Conservation (phyloP, 2,113 vertebrate species). For the Sapajus apella region DNA sequence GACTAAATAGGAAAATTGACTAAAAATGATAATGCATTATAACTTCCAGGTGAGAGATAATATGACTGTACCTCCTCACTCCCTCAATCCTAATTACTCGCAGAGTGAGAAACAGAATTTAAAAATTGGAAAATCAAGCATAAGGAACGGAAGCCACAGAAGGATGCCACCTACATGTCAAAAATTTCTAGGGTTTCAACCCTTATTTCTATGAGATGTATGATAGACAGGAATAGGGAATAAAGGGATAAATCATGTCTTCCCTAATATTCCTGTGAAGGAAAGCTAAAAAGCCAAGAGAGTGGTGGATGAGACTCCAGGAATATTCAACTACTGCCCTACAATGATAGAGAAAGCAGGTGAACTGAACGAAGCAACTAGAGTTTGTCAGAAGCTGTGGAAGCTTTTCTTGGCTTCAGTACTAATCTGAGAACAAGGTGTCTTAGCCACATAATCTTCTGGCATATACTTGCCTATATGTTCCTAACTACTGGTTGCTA, state of each 20-base stretch:
- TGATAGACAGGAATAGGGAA: neutral
- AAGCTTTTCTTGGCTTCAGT: neutral
- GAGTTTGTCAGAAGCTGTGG: neutral
- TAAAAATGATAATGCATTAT: neutral
- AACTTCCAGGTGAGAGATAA: neutral
- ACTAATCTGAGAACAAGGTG: neutral
- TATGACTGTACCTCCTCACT: neutral
- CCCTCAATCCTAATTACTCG: neutral
- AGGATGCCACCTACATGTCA: neutral
- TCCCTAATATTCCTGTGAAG: neutral
- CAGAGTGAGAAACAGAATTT: neutral
- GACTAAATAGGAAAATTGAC: neutral
- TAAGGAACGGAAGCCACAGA: neutral
- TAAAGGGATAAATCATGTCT: neutral
- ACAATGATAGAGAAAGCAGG: neutral
- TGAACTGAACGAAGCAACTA: neutral
- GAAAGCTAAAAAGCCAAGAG: neutral
- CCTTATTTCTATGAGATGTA: neutral
- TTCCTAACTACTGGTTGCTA: neutral
- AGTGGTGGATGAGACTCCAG: neutral
- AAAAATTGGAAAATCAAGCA: neutral
- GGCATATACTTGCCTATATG: neutral
- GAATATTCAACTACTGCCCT: neutral
- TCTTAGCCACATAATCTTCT: neutral
- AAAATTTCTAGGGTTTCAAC: neutral